phyloP scores from a whole-genome alignment of 2,113 vertebrate genomes.

The Dunckerocampus dactyliophorus region DNA sequence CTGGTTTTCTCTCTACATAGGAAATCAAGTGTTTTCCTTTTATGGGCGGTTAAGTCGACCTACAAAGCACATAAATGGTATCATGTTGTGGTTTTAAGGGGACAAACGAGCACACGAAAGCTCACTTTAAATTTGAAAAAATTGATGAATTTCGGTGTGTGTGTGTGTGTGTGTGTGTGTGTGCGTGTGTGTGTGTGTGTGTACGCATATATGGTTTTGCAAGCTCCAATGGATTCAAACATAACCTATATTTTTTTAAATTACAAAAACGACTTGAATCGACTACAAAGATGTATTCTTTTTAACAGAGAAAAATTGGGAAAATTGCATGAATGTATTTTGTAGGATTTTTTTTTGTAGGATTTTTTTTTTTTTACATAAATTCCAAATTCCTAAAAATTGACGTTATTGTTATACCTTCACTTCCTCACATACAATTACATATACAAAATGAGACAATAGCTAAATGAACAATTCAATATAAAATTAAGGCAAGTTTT shows the following conservation, averaged over 20 bases:
- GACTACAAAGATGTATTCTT: no score
- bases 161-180: slow-evolving; percentile 10
- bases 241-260: no score
- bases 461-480: background rate
- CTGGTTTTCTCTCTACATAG: slow-evolving; percentile 18
- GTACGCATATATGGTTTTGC: background rate
- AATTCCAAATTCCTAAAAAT: no score
- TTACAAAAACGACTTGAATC: no score
- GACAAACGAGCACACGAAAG: slow-evolving; percentile 1
- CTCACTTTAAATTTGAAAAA: background rate
- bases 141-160: background rate
- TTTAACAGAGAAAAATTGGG: no score
- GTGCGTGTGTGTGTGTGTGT: no score
- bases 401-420: slow-evolving; percentile 21
- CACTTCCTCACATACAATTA: background rate
- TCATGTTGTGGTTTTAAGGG: slow-evolving; percentile 11
- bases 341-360: no score
- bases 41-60: slow-evolving; percentile 11
- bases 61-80: slow-evolving; percentile 7
- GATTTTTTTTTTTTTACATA: no score
- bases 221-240: no score
- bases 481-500: background rate
- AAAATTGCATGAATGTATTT: no score
- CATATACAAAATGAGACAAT: background rate
- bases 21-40: slow-evolving; percentile 25